phyloP scores from a whole-genome alignment of 2,113 vertebrate genomes.

The Periophthalmus modestus region DNA sequence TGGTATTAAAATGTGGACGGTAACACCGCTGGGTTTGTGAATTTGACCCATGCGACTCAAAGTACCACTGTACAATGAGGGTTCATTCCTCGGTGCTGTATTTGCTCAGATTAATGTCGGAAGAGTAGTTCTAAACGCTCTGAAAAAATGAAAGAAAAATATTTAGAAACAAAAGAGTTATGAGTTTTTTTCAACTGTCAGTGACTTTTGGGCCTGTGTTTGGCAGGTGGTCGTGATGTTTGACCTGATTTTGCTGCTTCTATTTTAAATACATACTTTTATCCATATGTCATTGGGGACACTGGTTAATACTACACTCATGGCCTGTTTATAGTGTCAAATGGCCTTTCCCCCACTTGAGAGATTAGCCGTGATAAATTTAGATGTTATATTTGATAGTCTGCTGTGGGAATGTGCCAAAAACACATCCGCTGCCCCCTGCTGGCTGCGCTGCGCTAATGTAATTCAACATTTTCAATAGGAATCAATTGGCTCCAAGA shows the following conservation, averaged over 20 bases:
- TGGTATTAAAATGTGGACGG: no score
- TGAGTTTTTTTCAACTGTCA: no score
- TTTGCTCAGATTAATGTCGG: no score
- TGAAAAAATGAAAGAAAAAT: no score
- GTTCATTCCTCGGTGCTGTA: no score
- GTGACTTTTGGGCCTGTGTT: no score
- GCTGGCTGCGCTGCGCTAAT: not conserved
- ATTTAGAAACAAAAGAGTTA: no score
- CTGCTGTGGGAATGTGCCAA: not conserved
- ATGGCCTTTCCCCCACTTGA: not conserved
- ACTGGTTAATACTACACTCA: not conserved
- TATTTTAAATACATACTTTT: not conserved
- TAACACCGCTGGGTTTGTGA: no score
- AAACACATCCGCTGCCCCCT: not conserved
- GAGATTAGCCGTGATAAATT: constrained; percentile 5
- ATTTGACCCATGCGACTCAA: no score
- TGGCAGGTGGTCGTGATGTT: not conserved
- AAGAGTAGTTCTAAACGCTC: no score
- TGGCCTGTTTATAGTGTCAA: not conserved
- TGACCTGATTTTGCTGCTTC: not conserved
- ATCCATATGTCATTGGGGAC: not conserved
- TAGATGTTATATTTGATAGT: not conserved
- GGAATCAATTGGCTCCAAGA: not conserved
- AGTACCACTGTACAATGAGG: no score
- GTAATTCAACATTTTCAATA: not conserved